These are phyloP conservation scores for Papilio protenor DNA, from an alignment of 2,888 invertebrate species.

Conservation along the genomic window DNA sequence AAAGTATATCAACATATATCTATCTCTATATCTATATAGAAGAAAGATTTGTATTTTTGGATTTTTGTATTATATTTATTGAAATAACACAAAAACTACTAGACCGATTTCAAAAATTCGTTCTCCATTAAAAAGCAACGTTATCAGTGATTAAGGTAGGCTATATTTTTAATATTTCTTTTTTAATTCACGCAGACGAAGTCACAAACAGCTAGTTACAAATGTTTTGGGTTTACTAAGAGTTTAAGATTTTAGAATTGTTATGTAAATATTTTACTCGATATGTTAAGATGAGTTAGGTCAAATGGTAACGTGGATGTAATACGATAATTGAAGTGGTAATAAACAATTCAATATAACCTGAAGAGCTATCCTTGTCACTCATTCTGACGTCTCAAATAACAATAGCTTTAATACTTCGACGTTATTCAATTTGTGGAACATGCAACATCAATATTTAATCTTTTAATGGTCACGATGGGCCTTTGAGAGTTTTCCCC, in stretches of 20 bases:
- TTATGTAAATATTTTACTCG: neutral
- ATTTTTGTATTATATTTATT: too few species aligned
- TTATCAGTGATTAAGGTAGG: too few species aligned
- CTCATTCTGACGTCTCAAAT: constrained; percentile 56
- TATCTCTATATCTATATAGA: too few species aligned
- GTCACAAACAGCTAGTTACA: too few species aligned
- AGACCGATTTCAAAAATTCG: too few species aligned
- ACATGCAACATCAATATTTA: constrained; percentile 50
- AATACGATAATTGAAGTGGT: constrained; percentile 42
- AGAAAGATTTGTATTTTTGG: too few species aligned
- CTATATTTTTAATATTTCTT: too few species aligned
- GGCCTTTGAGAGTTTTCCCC: constrained; percentile 44
- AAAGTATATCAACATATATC: too few species aligned
- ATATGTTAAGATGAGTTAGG: constrained; percentile 19
- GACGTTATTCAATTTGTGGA: constrained; percentile 41
- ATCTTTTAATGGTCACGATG: constrained; percentile 49
- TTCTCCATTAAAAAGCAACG: too few species aligned
- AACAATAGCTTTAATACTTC: constrained; percentile 51
- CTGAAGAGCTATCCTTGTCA: constrained; percentile 51
- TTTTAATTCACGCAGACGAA: too few species aligned
- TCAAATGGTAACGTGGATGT: constrained; percentile 47
- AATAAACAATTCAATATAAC: constrained; percentile 52
- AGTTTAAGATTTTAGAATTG: neutral
- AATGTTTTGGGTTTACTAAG: too few species aligned
- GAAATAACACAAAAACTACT: too few species aligned